These are phyloP conservation scores for Incurvaria masculella DNA, from an alignment of 2,888 invertebrate species.

Conservation along the genomic window DNA sequence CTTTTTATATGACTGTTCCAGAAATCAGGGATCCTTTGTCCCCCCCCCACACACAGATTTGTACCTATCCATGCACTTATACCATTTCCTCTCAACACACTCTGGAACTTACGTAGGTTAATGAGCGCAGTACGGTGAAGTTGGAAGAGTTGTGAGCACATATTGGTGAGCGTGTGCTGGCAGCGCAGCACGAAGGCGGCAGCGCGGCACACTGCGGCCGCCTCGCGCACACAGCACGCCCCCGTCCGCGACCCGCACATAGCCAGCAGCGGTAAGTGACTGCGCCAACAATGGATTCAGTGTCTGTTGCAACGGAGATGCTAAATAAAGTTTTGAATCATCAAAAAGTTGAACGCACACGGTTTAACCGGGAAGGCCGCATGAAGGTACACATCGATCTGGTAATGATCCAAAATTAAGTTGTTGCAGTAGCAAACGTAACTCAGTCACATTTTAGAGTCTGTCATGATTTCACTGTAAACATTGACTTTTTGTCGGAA, in stretches of 20 bases:
- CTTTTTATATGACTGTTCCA: no score
- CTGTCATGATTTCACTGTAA: no score
- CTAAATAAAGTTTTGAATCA: constrained; percentile 12
- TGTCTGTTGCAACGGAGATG: not conserved
- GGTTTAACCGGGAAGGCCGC: not conserved
- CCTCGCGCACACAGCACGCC: constrained; percentile 42
- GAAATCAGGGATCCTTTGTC: no score
- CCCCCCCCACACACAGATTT: no score
- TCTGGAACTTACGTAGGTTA: constrained; percentile 41
- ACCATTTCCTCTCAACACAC: no score
- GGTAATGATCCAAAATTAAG: constrained; percentile 4
- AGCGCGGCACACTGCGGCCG: constrained; percentile 61
- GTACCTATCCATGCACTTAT: no score
- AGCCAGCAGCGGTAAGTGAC: constrained; percentile 58
- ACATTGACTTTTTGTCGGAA: no score
- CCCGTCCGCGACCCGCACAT: constrained; percentile 64
- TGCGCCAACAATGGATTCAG: constrained; percentile 23
- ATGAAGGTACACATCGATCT: not conserved
- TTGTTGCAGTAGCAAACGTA: not conserved
- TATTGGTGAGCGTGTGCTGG: constrained; percentile 66
- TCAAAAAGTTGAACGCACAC: not conserved
- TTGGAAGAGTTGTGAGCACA: constrained; percentile 72
- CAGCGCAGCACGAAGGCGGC: constrained; percentile 67
- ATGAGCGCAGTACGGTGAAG: constrained; percentile 55
- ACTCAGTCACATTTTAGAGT: no score